Percentiles rank a stretch among this genome's conserved stretches.
These are phyloP conservation scores for Aricia agestis DNA, from an alignment of 1,140 invertebrate genomes.

Conservation along the genomic window DNA sequence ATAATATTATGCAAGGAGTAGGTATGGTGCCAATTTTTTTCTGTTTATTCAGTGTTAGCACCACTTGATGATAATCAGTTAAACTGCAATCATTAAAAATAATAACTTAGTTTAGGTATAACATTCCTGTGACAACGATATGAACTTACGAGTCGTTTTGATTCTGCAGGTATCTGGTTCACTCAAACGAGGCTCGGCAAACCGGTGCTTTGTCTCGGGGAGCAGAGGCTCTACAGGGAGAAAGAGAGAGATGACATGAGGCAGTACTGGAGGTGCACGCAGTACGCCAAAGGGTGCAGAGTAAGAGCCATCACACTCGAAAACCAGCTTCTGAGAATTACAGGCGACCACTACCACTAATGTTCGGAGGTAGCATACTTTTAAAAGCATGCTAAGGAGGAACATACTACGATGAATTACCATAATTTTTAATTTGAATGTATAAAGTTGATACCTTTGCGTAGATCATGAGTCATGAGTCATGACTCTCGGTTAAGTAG, in stretches of 20 bases:
- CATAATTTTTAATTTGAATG: neutral
- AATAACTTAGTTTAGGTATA: no score
- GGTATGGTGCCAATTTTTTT: no score
- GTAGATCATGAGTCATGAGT: no score
- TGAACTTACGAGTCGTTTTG: neutral
- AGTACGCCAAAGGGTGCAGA: slow-evolving; percentile 14
- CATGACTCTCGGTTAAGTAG: no score
- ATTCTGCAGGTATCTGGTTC: slow-evolving; percentile 15
- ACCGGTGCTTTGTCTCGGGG: neutral
- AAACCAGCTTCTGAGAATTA: neutral
- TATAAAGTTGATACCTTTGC: neutral
- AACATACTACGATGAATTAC: neutral
- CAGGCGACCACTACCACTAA: slow-evolving; percentile 14
- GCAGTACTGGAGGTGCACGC: slow-evolving; percentile 17
- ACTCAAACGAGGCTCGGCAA: slow-evolving; percentile 5
- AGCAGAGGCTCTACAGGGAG: slow-evolving; percentile 14
- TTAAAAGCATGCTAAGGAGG: neutral
- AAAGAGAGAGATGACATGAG: neutral
- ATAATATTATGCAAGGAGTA: no score
- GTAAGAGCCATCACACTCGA: slow-evolving; percentile 12
- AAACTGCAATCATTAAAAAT: no score
- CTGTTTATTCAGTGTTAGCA: no score
- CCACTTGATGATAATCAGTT: no score
- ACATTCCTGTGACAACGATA: no score
- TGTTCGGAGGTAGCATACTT: neutral